A percentile compares a stretch with the other conserved stretches of the same genome.
Evolutionary conservation across 2,888 invertebrate species (phyloP).

Genomic region (Agapostemon virescens): DNA sequence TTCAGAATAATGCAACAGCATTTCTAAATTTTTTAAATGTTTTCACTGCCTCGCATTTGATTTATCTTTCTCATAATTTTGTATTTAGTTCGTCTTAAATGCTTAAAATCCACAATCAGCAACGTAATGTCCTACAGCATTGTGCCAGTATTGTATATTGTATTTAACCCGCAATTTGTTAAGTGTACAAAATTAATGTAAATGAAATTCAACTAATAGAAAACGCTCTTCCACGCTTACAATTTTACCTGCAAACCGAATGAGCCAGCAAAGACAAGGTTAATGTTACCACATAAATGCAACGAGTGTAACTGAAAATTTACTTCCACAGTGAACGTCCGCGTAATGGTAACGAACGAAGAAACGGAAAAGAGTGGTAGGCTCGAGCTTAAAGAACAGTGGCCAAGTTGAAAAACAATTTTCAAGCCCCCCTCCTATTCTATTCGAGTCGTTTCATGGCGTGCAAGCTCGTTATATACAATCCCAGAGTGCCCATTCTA

Average conservation of each 20-base stretch:
- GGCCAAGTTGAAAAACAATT: slow-evolving; percentile 46
- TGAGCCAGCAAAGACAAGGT: neutral
- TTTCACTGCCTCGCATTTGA: neutral
- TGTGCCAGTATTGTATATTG: too few relatives aligned
- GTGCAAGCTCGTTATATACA: slow-evolving; percentile 43
- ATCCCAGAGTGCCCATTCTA: slow-evolving; percentile 28
- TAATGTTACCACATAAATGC: neutral
- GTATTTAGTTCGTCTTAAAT: too few relatives aligned
- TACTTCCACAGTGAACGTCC: neutral
- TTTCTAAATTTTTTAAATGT: neutral
- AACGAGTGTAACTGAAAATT: neutral
- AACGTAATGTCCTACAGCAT: too few relatives aligned
- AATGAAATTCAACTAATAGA: neutral
- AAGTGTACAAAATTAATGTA: neutral
- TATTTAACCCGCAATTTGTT: too few relatives aligned
- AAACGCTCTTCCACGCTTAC: neutral
- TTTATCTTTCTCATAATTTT: neutral
- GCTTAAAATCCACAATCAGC: too few relatives aligned
- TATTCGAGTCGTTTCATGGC: slow-evolving; percentile 1
- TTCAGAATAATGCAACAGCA: neutral
- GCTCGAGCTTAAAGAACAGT: slow-evolving; percentile 2
- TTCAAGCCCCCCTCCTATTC: slow-evolving; percentile 12
- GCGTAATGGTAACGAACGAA: slow-evolving; percentile 13
- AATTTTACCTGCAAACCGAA: neutral
- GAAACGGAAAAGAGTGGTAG: neutral